phyloP scores from a whole-genome alignment of 2,113 vertebrate genomes.

The Camelus dromedarius region DNA sequence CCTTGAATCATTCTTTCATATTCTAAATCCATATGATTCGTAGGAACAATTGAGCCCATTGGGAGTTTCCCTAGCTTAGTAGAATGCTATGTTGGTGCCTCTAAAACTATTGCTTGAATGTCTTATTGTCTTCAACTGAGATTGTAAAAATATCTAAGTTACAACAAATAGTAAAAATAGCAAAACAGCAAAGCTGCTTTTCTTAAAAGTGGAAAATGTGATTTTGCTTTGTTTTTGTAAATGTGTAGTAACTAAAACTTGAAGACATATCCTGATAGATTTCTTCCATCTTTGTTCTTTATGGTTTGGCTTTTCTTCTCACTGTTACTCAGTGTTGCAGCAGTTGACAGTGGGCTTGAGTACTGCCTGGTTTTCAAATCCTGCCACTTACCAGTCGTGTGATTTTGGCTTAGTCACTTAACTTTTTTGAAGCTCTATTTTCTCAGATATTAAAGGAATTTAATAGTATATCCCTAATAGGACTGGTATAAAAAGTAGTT shows the following conservation, averaged over 20 bases:
- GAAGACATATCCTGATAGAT: neutral
- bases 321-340: neutral
- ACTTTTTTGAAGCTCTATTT: neutral
- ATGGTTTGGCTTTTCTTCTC: neutral
- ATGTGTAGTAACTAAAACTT: neutral
- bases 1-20: neutral
- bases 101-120: neutral
- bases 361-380: neutral
- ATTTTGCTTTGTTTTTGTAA: neutral
- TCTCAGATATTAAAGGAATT: neutral
- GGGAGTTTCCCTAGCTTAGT: neutral
- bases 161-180: neutral
- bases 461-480: neutral
- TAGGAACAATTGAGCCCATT: neutral
- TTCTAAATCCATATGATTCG: neutral
- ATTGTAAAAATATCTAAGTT: neutral
- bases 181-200: neutral
- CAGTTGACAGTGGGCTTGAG: neutral
- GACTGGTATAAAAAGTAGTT: neutral
- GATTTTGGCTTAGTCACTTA: neutral
- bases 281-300: neutral
- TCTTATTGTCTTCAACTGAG: neutral
- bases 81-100: neutral
- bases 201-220: neutral
- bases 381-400: neutral